Percentiles rank a stretch among this genome's conserved stretches.
These are phyloP conservation scores for Tromatobia lineatoria DNA, from an alignment of 2,888 invertebrate species.

Conservation along the genomic window DNA sequence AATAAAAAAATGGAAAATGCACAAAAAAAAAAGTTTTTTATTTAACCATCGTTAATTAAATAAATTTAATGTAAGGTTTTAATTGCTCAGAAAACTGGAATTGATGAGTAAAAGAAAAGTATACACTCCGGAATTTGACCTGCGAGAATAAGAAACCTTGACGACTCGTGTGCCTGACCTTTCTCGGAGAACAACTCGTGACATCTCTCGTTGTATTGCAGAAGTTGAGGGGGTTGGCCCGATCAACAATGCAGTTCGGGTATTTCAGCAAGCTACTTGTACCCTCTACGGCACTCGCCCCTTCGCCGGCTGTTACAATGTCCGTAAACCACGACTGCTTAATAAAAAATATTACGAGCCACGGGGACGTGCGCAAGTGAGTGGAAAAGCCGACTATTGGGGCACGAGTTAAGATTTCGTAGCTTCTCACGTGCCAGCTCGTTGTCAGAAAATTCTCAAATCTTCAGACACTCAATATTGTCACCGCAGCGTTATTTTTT, in stretches of 20 bases:
- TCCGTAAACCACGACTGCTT: conserved; percentile 78
- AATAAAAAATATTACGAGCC: conserved; percentile 80
- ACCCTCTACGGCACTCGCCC: conserved; percentile 37
- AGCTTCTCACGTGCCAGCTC: conserved; percentile 39
- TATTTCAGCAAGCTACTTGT: conserved; percentile 44
- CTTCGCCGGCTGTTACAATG: conserved; percentile 59
- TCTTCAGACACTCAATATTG: conserved; percentile 29
- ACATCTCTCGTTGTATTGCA: conserved; percentile 77
- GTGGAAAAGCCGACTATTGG: conserved; percentile 42
- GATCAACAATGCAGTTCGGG: conserved; percentile 79
- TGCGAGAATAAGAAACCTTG: conserved; percentile 26
- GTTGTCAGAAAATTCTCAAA: conserved; percentile 33
- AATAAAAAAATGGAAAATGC: no score
- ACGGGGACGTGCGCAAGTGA: conserved; percentile 66
- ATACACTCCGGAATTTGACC: conserved; percentile 7
- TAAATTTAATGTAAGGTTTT: no score
- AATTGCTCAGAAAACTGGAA: neutral
- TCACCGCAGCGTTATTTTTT: neutral
- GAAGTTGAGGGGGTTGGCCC: conserved; percentile 74
- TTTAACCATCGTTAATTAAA: no score
- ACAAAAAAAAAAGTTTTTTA: no score
- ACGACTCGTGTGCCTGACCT: conserved; percentile 52
- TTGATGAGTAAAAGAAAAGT: neutral
- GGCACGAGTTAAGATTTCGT: conserved; percentile 39
- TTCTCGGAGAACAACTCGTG: conserved; percentile 71